A percentile compares a stretch with the other conserved stretches of the same genome.
Conservation (phyloP, 2,888 invertebrate species). For the Aethes cnicana region DNA sequence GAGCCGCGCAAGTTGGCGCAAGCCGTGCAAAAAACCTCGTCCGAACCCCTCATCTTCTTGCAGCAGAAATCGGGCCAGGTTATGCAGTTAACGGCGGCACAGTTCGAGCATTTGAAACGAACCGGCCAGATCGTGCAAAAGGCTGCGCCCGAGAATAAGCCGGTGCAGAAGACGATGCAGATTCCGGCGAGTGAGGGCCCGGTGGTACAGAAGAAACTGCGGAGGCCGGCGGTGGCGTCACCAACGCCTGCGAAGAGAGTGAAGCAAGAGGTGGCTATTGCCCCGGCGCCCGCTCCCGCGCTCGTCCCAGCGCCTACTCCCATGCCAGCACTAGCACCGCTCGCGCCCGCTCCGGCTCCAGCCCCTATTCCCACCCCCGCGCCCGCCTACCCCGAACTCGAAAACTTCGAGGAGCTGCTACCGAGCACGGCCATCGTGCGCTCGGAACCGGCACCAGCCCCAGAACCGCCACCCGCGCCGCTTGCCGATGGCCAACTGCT, state of each 20-base stretch:
- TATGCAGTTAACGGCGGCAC: constrained; percentile 75
- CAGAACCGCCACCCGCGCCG: constrained; percentile 45
- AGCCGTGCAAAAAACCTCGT: constrained; percentile 59
- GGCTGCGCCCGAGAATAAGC: constrained; percentile 54
- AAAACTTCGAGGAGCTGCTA: constrained; percentile 72
- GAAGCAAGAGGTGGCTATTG: constrained; percentile 61
- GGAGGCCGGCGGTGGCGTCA: constrained; percentile 54
- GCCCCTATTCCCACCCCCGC: constrained; percentile 41
- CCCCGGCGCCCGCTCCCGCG: constrained; percentile 46
- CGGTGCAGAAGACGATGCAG: constrained; percentile 60
- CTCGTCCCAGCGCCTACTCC: constrained; percentile 33
- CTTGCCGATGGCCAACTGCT: constrained; percentile 85
- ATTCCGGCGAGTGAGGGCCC: constrained; percentile 52
- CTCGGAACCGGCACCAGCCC: constrained; percentile 14
- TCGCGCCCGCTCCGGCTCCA: constrained; percentile 41
- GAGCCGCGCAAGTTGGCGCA: constrained; percentile 67
- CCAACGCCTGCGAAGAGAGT: constrained; percentile 58
- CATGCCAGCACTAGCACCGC: constrained; percentile 50
- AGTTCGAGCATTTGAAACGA: constrained; percentile 75
- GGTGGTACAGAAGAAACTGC: constrained; percentile 50
- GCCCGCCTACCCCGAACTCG: constrained; percentile 56
- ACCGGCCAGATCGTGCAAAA: constrained; percentile 75
- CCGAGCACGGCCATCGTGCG: constrained; percentile 73
- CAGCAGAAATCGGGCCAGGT: constrained; percentile 77
- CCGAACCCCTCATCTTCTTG: constrained; percentile 70